Base-by-base conservation (phyloP, 2,113 vertebrate species). In the Montifringilla adamsi region DNA sequence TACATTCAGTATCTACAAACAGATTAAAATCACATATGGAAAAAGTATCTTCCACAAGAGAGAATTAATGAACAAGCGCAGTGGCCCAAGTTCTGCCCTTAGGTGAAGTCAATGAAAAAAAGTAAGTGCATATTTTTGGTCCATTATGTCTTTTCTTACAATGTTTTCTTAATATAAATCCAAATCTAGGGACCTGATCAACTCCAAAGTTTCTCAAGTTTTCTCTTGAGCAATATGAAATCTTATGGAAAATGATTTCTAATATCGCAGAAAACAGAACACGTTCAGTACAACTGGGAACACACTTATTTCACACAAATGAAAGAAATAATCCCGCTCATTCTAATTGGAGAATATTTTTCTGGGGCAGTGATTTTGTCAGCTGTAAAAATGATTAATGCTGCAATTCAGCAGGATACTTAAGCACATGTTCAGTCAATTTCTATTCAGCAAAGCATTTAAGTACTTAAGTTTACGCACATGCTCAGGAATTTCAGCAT, bases 261-360 rank as follows among this genome's bases (percentile, higher is more conserved):
- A 96, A 90, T 96, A 96, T 90, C 94, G 68, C 69, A 94, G 93
- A 93, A 94, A 97, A 92, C 90, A 94, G 90, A 95, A 66, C 83
- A 90, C 46, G 31, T 90, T 90, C 90, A 26, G 78, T 77, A 69
- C 94, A 68, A 92, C 77, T 94, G 95, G 96, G 96, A 96, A 43
- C 90, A 58, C 84, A 56, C 90, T 95, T 91, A 94, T 60, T 96
- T 95, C 95, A 78, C 95, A 92, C 95, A 96, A 95, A 96, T 72
- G 90, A 96, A 97, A 95, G 95, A 93, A 96, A 96, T 95, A 97
- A 97, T 97, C 95, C 88, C 0, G 7, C 59, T 96, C 89, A 43
- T 96, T 95, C 92, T 96, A 97, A 97, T 96, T 95, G 96, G 90
- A 96, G 95, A 95, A 97, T 97, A 96, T 97, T 97, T 97, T 97